These are phyloP conservation scores for Pedicia rivosa DNA, from an alignment of 2,888 invertebrate species.

Conservation along the genomic window DNA sequence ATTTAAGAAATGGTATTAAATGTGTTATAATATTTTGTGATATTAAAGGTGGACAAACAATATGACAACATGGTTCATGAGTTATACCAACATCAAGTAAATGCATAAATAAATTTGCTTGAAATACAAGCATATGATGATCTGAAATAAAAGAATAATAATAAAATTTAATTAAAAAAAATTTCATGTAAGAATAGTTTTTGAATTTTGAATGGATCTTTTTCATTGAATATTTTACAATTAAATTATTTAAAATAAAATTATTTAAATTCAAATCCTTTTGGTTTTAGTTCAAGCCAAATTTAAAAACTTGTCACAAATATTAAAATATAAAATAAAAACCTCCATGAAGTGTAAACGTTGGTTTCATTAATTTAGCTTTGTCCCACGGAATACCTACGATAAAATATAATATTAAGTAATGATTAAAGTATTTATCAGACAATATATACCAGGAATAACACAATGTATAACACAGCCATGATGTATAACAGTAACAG, in stretches of 20 bases:
- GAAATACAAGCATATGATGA: constrained; percentile 65
- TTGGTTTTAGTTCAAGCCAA: too few relatives aligned
- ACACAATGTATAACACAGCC: constrained; percentile 72
- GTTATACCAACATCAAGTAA: constrained; percentile 66
- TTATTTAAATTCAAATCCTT: too few relatives aligned
- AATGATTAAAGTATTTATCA: too few relatives aligned
- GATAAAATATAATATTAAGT: too few relatives aligned
- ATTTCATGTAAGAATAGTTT: too few relatives aligned
- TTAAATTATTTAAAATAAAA: too few relatives aligned
- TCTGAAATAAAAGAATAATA: constrained; percentile 32
- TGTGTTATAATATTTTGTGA: constrained; percentile 34
- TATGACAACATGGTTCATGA: constrained; percentile 72
- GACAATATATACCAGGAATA: constrained; percentile 61
- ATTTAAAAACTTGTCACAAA: background rate
- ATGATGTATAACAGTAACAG: constrained; percentile 66
- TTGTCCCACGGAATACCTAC: constrained; percentile 64
- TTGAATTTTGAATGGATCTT: too few relatives aligned
- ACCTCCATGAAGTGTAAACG: constrained; percentile 50
- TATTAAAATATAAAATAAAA: background rate
- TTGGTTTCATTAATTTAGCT: constrained; percentile 59
- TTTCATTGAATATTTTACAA: too few relatives aligned
- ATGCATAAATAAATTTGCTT: constrained; percentile 72
- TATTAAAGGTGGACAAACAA: constrained; percentile 46
- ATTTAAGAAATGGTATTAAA: constrained; percentile 41
- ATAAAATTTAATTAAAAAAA: constrained; percentile 5